Base-by-base conservation (phyloP, 2,888 invertebrate genomes). In the Volucella inanis region DNA sequence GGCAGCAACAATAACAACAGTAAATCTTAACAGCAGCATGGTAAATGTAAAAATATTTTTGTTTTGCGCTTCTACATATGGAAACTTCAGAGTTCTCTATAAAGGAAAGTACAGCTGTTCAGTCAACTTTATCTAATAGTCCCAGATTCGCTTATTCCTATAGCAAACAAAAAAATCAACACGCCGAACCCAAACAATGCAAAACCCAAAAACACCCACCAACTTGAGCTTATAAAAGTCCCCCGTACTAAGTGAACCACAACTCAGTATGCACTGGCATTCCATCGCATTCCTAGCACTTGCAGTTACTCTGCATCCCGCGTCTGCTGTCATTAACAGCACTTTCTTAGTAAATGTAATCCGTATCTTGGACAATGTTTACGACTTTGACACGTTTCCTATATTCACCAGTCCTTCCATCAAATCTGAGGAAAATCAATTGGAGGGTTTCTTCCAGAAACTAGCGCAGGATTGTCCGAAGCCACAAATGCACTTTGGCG, bases 401-500 rank as follows among this genome's bases (percentile, higher is more conserved):
- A 71, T 84, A 39, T 84, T 84, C 41, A 43, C 75, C 18, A 49
- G 39, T 1, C 41, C 11, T 10, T 45, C 31, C 43, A 22, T 31
- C 2, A 41, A 70, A 11, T 52, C 43, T 0, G 22, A 45, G 12
- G 18, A 52, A 3, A 70, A 50, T 38, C 54, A 41, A 1, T 62
- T 84, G 8, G 6, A 8, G 6, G 54, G 75, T 18, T 31, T 84
- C 0, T 49, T 70, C 2, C 39, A 57, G 10, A 14, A 65, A 8
- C 70, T 84, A 3, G 49, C 14, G 4, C 6, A 49, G 0, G 43
- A 70, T 12, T 64, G 14, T n/a, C 59, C 12, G 1, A 11, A 65
- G n/a, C 79, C 83, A 6, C 75, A 75, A 15, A 78, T 84, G 64
- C 45, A 65, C 11, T 57, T 75, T n/a, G 47, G 43, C n/a, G 47